Evolutionary conservation across 92 coral and sea anemone species (phyloP).

Genomic region (Porites cylindrica): DNA sequence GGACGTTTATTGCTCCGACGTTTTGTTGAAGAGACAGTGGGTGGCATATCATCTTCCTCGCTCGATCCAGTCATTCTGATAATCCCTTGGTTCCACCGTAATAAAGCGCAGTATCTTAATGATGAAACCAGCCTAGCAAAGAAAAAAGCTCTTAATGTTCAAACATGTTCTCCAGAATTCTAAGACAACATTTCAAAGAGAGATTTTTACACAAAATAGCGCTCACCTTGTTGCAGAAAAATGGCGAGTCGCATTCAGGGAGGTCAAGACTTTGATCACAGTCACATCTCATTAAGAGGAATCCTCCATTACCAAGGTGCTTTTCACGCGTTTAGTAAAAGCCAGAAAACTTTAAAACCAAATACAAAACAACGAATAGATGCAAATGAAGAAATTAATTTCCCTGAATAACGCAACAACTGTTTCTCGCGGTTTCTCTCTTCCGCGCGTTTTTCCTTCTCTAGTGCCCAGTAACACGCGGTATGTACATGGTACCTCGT

Average conservation of each 20-base stretch:
- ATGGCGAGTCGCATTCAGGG: neutral
- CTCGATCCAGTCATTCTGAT: conserved; percentile 30
- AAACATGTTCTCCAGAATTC: neutral
- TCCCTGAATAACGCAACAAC: too few species aligned
- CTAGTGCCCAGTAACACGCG: conserved; percentile 29
- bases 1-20: conserved; percentile 16
- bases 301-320: neutral
- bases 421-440: too few species aligned
- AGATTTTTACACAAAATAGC: neutral
- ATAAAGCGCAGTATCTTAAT: neutral
- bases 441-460: conserved; percentile 17
- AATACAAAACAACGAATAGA: neutral
- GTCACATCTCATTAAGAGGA: neutral
- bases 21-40: conserved; percentile 18
- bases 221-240: neutral
- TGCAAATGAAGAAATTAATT: too few species aligned
- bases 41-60: neutral
- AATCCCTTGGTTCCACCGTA: neutral
- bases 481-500: neutral
- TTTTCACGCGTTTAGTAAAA: neutral
- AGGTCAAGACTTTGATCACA: neutral
- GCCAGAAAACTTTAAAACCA: neutral
- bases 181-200: neutral
- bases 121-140: neutral
- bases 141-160: neutral